Evolutionary conservation across 2,888 invertebrate genomes (phyloP).

Genomic region (Phyllotreta cruciferae): DNA sequence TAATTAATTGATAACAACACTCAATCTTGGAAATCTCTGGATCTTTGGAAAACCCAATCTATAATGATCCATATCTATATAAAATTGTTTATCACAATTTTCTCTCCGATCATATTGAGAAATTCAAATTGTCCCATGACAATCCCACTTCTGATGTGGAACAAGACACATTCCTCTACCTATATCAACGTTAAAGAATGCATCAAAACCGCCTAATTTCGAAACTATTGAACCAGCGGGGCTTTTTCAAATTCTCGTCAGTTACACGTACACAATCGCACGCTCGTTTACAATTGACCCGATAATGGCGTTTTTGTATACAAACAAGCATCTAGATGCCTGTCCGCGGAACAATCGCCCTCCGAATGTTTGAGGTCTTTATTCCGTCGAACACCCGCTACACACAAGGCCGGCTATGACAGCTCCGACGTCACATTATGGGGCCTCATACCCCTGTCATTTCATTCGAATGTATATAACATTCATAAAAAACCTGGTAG

Average conservation of each 20-base stretch:
- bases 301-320: slow-evolving; percentile 58
- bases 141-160: too few species aligned
- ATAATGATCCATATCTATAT: too few species aligned
- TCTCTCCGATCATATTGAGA: too few species aligned
- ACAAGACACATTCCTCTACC: neutral
- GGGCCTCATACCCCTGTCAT: slow-evolving; percentile 41
- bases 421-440: slow-evolving; percentile 48
- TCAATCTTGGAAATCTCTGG: too few species aligned
- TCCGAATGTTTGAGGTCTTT: slow-evolving; percentile 39
- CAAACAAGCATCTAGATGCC: slow-evolving; percentile 54
- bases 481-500: slow-evolving; percentile 13
- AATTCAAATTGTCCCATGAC: too few species aligned
- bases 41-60: too few species aligned
- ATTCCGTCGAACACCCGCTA: slow-evolving; percentile 43
- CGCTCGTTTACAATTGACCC: slow-evolving; percentile 51
- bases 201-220: slow-evolving; percentile 11
- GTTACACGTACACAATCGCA: slow-evolving; percentile 32
- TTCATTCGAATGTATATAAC: slow-evolving; percentile 34
- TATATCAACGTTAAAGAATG: slow-evolving; percentile 12
- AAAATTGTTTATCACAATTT: too few species aligned
- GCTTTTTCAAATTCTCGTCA: slow-evolving; percentile 11
- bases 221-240: slow-evolving; percentile 14
- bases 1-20: too few species aligned
- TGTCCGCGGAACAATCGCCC: slow-evolving; percentile 51
- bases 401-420: slow-evolving; percentile 32